Evolutionary conservation across 2,888 invertebrate genomes (phyloP), one percentile per base, ranked within the genome.

Genomic region (Lithophane socia): DNA sequence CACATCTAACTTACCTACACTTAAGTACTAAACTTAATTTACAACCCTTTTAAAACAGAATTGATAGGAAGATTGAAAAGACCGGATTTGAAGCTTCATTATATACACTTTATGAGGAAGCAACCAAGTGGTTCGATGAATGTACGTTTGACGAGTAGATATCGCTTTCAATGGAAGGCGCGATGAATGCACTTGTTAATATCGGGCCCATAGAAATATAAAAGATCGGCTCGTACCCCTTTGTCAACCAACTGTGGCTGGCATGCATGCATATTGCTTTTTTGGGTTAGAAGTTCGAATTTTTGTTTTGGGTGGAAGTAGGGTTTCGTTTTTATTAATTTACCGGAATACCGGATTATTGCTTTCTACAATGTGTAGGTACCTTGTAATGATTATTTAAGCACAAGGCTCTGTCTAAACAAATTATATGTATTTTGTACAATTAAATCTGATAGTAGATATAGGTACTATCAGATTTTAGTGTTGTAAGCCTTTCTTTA

Each of bases 141-240:
- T 73, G 63, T 60, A 74, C 49, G 21, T 64, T 79, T 64, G 67
- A 78, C 47, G 79, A 78, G 60, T 29, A 42, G 37, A 16, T 42
- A 72, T 61, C 37, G 68, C 56, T 56, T 69, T 82, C 67, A 82
- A 81, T 81, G 24, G 68, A 56, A 76, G 60, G 49, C 80, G 42
- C 80, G 61, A 67, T 80, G 66, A 81, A 81, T 82, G 54, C 68
- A 72, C 63, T 63, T 54, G 67, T 77, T 72, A 82, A 77, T 77
- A 82, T 65, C 64, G 68, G 42, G 54, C 13, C 49, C 29, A 29
- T 29, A 29, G 29, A 29, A 29, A 29, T 29, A 1, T 29, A 29
- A 29, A 29, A 29, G 1, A 29, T 29, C 29, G 1, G 29, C 29
- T 29, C 29, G 52, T 77, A 68, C 54, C 16, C 10, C 68, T 68